Base-by-base conservation (phyloP, 1,140 invertebrate species). In the Heterodera schachtii region DNA sequence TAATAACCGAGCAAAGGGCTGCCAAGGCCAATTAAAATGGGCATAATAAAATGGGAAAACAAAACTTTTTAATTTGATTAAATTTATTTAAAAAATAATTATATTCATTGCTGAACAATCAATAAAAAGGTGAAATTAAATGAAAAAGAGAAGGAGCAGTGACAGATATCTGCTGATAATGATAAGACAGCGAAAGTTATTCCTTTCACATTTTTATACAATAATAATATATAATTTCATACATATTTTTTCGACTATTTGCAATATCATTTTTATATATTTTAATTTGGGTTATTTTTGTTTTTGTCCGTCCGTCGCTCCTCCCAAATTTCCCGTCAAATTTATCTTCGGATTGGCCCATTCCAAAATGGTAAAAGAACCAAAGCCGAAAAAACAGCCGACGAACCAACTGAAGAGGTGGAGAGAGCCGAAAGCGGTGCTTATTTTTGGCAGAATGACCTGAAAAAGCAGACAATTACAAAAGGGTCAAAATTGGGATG, bases 321-420 rank as follows among this genome's bases (percentile, higher is more conserved):
- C 69, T 3, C 41, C 19, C 19, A 71, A 46, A 71, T 71, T 46
- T 41, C 69, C 69, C 69, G 31, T 11, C 69, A 71, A 46, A 43
- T 16, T 13, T 19, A 71, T 71, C 43, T 13, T 71, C 8, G 69
- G 69, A 5, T 71, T 71, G 19, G 11, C 9, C 69, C 69, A 46
- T 46, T 71, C 69, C 69, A 71, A 46, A 41, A 46, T 1, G 44
- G 44, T 43, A 46, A 71, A 71, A 46, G 31, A 19, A 8, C 7
- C 31, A 46, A 71, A 71, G 41, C 69, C 69, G 9, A 71, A 46
- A 46, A 71, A 16, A 41, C 69, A 71, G 9, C 69, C 69, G 69
- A 71, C 43, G 69, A 71, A 71, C 69, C 69, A 71, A n/a, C 69
- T 71, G 69, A 43, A 71, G 69, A 46, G 69, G 3, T 71, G 69